phyloP scores from a whole-genome alignment of 2,888 invertebrate genomes.

The Drosophila melanosoma region DNA sequence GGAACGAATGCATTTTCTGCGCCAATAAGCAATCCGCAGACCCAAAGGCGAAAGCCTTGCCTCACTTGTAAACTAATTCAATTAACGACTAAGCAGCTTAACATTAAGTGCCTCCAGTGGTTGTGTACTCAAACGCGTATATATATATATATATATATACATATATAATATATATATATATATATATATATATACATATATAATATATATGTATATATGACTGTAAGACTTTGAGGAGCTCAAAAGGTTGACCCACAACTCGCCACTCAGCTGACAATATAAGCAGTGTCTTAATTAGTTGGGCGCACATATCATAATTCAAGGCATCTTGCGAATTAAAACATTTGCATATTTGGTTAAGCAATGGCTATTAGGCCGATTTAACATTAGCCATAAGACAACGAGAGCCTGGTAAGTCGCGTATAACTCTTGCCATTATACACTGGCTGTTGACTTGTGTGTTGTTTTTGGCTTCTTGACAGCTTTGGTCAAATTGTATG shows the following conservation, averaged over 20 bases:
- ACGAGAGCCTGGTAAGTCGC: slow-evolving; percentile 5
- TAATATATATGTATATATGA: background rate
- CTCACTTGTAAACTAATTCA: slow-evolving; percentile 78
- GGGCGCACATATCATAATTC: slow-evolving; percentile 40
- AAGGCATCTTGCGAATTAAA: slow-evolving; percentile 36
- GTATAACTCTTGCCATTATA: slow-evolving; percentile 8
- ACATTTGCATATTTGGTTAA: slow-evolving; percentile 20
- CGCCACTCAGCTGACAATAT: slow-evolving; percentile 22
- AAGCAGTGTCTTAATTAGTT: slow-evolving; percentile 63
- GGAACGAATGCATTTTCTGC: slow-evolving; percentile 58
- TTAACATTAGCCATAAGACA: slow-evolving; percentile 28
- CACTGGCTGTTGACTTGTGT: slow-evolving; percentile 36
- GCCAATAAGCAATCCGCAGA: slow-evolving; percentile 58
- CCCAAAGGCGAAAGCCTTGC: slow-evolving; percentile 53
- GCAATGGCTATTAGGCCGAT: slow-evolving; percentile 32
- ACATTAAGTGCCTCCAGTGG: slow-evolving; percentile 57
- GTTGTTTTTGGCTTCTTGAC: slow-evolving; percentile 26
- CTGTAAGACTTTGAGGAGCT: slow-evolving; percentile 25
- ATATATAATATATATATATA: too few species aligned
- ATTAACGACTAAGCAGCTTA: slow-evolving; percentile 79
- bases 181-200: background rate
- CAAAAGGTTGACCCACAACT: slow-evolving; percentile 67
- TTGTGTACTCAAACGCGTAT: slow-evolving; percentile 17
- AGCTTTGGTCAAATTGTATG: slow-evolving; percentile 22
- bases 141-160: background rate